Evolutionary conservation across 2,113 vertebrate species (phyloP).

Genomic region (Chaetorhynchus papuensis): DNA sequence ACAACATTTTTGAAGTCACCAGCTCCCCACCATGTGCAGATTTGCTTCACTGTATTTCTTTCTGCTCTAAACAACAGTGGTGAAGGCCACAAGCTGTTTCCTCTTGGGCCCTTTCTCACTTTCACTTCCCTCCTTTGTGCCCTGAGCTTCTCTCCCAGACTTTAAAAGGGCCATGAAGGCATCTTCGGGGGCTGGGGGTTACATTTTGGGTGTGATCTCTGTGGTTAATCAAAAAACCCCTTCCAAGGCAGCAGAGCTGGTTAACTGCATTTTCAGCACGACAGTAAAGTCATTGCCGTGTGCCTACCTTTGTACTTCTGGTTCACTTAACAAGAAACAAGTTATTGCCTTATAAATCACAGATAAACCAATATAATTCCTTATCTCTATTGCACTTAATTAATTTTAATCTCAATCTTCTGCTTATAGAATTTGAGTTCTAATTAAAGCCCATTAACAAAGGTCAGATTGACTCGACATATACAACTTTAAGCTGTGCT

Average conservation of each 20-base stretch:
- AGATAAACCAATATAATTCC: not conserved
- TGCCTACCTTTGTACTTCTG: not conserved
- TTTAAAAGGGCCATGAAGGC: not conserved
- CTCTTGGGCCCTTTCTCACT: not conserved
- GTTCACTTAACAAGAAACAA: not conserved
- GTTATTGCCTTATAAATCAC: not conserved
- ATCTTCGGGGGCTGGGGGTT: not conserved
- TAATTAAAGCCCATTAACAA: constrained; percentile 21
- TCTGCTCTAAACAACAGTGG: not conserved
- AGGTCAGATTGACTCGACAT: not conserved
- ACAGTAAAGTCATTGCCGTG: not conserved
- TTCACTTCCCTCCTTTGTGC: not conserved
- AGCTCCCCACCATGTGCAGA: not conserved
- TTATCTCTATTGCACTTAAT: not conserved
- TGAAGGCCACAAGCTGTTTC: not conserved
- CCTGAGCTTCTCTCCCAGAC: not conserved
- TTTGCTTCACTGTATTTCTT: not conserved
- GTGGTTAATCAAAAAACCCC: not conserved
- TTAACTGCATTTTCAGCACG: not conserved
- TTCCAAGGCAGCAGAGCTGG: not conserved
- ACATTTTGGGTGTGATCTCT: not conserved
- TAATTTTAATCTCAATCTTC: not conserved
- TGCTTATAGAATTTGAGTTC: not conserved
- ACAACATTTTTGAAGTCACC: not conserved
- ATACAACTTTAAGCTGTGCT: not conserved